Evolutionary conservation across 2,113 vertebrate genomes (phyloP).

Genomic region (Siniperca chuatsi): DNA sequence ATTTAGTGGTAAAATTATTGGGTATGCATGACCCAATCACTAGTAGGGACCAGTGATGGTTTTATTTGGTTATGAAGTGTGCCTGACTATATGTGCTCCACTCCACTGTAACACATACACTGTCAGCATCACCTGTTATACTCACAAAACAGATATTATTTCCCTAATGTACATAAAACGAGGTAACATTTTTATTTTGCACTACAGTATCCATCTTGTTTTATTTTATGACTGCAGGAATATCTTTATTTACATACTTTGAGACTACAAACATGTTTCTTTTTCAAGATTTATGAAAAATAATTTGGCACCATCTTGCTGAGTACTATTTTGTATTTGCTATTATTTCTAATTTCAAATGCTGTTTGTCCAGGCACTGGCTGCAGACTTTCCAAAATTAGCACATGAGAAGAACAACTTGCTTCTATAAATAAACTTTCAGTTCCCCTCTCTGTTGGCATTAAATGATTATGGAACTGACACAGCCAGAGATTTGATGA

Average conservation of each 20-base stretch:
- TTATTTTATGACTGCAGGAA: background rate
- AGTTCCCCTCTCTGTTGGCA: constrained; percentile 38
- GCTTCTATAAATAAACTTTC: constrained; percentile 63
- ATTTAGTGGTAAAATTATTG: background rate
- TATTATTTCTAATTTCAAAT: constrained; percentile 34
- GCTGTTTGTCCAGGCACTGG: constrained; percentile 10
- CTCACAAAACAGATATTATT: background rate
- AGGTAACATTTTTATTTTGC: background rate
- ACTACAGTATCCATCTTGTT: background rate
- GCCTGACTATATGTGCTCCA: background rate
- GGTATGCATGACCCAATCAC: background rate
- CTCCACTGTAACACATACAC: background rate
- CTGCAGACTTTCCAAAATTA: constrained; percentile 54
- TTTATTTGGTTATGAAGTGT: background rate
- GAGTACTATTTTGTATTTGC: constrained; percentile 37
- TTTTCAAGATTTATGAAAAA: background rate
- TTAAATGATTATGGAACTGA: constrained; percentile 56
- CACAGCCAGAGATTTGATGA: constrained; percentile 22
- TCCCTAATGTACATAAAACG: background rate
- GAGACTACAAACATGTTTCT: background rate
- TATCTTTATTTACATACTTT: background rate
- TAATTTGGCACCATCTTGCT: background rate
- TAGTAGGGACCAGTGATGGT: background rate
- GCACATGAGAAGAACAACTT: constrained; percentile 39
- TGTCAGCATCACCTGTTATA: background rate